A percentile compares a stretch with the other conserved stretches of the same genome.
phyloP scores from a whole-genome alignment of 2,113 vertebrate species.

The Antechinus stuartii region DNA sequence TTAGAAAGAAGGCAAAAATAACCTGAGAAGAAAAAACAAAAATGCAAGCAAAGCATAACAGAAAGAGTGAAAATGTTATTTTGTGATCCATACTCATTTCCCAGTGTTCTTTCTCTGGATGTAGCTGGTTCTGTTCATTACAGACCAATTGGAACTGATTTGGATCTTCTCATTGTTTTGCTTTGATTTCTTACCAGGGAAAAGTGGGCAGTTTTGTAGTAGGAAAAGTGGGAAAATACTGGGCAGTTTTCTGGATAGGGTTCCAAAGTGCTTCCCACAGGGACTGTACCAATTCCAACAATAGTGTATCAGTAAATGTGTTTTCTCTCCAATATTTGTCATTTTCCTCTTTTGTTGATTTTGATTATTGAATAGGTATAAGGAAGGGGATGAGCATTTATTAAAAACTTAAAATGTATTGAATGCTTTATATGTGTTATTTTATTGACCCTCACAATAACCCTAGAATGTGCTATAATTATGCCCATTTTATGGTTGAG shows the following conservation, averaged over 20 bases:
- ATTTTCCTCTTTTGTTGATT: background rate
- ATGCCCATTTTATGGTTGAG: background rate
- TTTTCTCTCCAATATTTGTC: background rate
- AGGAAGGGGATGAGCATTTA: background rate
- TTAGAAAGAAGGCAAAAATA: no score
- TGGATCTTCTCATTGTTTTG: background rate
- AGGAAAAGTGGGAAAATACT: no score
- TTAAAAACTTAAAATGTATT: background rate
- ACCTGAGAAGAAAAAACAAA: no score
- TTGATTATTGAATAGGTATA: background rate
- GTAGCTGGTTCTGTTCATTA: no score
- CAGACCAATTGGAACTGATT: no score
- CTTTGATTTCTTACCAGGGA: background rate
- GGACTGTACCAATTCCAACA: background rate
- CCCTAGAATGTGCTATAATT: background rate
- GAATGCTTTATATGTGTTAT: background rate
- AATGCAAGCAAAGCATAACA: no score
- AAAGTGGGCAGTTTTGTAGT: background rate
- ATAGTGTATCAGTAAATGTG: background rate
- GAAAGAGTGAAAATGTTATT: no score
- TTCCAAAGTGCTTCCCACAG: background rate
- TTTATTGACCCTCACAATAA: background rate
- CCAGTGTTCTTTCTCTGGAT: no score
- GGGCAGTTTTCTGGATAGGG: background rate
- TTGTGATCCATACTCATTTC: no score